A percentile compares a stretch with the other conserved stretches of the same genome.
These are phyloP conservation scores for Brevipalpus yothersi DNA, from an alignment of 1,140 invertebrate species.

Conservation along the genomic window DNA sequence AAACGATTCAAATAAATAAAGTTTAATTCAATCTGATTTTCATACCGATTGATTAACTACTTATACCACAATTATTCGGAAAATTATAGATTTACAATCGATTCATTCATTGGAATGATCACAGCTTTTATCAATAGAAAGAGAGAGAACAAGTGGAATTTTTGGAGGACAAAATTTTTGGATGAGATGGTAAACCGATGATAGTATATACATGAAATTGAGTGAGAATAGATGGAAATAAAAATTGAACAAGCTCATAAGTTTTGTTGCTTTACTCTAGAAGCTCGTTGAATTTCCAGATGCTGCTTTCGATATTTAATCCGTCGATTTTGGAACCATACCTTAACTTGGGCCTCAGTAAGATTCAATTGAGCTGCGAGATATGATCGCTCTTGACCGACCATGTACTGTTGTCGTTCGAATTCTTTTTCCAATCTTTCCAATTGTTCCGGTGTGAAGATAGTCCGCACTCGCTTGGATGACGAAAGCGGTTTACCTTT, in stretches of 20 bases:
- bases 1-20: too few relatives aligned
- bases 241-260: background rate
- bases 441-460: constrained; percentile 78
- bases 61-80: too few relatives aligned
- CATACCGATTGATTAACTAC: too few relatives aligned
- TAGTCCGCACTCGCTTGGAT: constrained; percentile 59
- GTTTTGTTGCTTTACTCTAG: background rate
- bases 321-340: constrained; percentile 80
- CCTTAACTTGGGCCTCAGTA: constrained; percentile 83
- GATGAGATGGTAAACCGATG: background rate
- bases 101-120: background rate
- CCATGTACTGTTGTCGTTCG: constrained; percentile 81
- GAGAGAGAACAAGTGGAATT: background rate
- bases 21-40: too few relatives aligned
- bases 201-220: background rate
- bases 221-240: background rate
- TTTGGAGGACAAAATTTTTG: background rate
- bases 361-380: constrained; percentile 61
- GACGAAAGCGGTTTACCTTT: too few relatives aligned
- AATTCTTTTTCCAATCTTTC: constrained; percentile 74
- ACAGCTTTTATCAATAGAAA: background rate
- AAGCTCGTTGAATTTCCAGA: background rate
- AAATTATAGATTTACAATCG: too few relatives aligned
- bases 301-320: constrained; percentile 35
- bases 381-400: constrained; percentile 67